Conservation (phyloP, 2,113 vertebrate genomes). For the Centropus unirufus region DNA sequence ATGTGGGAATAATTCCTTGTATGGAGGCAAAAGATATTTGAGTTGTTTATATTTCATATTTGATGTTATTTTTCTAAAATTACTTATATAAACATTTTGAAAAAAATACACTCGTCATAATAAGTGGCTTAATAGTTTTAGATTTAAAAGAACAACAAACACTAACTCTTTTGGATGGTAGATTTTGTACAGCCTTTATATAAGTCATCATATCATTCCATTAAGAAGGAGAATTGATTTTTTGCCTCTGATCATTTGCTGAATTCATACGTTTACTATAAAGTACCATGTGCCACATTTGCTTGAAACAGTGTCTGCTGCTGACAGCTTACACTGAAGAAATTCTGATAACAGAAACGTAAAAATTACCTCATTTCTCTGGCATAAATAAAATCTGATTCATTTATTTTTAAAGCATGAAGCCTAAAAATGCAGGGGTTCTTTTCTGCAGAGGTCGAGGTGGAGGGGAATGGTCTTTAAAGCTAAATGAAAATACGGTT, state of each 20-base stretch:
- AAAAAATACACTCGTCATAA: background rate
- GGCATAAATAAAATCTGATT: background rate
- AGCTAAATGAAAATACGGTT: background rate
- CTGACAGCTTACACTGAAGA: background rate
- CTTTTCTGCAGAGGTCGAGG: background rate
- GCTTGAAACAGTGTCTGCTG: background rate
- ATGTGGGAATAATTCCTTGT: background rate
- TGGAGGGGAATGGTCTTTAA: background rate
- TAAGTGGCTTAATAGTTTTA: background rate
- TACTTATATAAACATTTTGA: background rate
- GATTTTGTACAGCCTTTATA: background rate
- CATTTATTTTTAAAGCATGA: background rate
- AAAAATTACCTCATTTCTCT: background rate
- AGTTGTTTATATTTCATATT: background rate
- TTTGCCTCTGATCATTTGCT: background rate
- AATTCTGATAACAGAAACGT: background rate
- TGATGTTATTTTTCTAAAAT: background rate
- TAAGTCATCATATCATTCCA: background rate
- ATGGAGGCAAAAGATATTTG: background rate
- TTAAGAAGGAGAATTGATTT: background rate
- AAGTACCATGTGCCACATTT: background rate
- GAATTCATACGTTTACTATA: background rate
- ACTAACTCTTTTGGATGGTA: background rate
- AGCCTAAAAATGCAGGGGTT: background rate
- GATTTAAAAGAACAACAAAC: background rate